Conservation (phyloP, 2,888 invertebrate species). For the Rotaria macrura region DNA sequence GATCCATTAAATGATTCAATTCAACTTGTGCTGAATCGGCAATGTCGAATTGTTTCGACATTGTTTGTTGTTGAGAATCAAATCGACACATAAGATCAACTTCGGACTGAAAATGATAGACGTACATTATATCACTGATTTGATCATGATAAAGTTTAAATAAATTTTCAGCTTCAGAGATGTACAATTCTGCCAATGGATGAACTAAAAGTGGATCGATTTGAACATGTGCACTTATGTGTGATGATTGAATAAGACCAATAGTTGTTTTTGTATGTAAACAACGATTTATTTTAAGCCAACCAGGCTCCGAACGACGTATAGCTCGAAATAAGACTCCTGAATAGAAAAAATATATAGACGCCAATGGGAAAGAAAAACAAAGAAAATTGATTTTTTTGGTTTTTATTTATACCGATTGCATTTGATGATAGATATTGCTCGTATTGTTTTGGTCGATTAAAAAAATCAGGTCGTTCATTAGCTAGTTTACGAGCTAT, state of each 20-base stretch:
- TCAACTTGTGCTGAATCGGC: conserved; percentile 5
- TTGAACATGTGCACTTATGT: conserved; percentile 1
- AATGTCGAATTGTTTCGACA: neutral
- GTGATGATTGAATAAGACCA: neutral
- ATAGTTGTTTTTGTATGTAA: neutral
- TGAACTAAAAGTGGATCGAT: neutral
- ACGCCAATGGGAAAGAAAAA: too few species aligned
- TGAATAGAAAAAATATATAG: neutral
- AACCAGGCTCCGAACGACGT: conserved; percentile 7
- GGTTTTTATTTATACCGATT: neutral
- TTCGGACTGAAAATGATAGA: conserved; percentile 8
- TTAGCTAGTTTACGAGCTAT: neutral
- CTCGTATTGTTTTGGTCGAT: neutral
- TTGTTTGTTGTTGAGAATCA: conserved; percentile 15
- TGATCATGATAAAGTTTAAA: neutral
- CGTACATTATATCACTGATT: neutral
- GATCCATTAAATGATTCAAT: neutral
- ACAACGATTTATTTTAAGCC: conserved; percentile 17
- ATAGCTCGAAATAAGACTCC: neutral
- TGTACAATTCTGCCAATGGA: neutral
- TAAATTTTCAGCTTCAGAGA: neutral
- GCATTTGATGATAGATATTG: neutral
- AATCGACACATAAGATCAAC: neutral
- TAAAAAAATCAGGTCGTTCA: neutral
- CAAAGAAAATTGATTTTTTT: neutral